phyloP scores from a whole-genome alignment of 2,113 vertebrate genomes.

The Lophotis ruficrista region DNA sequence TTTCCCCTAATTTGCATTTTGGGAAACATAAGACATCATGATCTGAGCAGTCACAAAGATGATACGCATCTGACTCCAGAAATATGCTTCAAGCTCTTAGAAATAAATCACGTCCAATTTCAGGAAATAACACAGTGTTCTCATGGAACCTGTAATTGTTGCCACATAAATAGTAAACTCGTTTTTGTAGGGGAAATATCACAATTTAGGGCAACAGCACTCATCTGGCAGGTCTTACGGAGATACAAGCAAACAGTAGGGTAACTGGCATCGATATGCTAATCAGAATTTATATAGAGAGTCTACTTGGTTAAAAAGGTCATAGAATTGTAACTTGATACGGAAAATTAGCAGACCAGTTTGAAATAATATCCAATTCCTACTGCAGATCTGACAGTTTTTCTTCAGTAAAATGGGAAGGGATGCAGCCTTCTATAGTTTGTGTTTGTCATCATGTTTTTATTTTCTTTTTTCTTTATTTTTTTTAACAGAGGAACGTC shows the following conservation, averaged over 20 bases:
- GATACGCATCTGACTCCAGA: slow-evolving; percentile 73
- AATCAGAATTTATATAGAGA: background rate
- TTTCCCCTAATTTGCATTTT: slow-evolving; percentile 83
- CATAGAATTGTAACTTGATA: background rate
- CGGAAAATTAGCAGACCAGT: background rate
- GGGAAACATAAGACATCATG: slow-evolving; percentile 64
- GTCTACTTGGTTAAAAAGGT: background rate
- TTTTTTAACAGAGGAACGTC: background rate
- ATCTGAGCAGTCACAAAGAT: slow-evolving; percentile 73
- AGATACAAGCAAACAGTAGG: background rate
- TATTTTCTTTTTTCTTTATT: background rate
- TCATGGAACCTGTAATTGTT: slow-evolving; percentile 21
- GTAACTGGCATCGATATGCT: background rate
- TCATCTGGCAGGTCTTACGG: background rate
- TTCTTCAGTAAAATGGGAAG: background rate
- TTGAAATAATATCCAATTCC: background rate
- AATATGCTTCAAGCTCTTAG: slow-evolving; percentile 63
- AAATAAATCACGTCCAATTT: slow-evolving; percentile 59
- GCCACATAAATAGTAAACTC: slow-evolving; percentile 22
- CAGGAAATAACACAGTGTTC: slow-evolving; percentile 61
- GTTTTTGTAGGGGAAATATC: slow-evolving; percentile 40
- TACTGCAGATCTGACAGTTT: background rate
- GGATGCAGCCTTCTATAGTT: background rate
- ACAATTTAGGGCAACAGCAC: background rate
- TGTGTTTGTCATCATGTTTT: background rate